Conservation (phyloP, 1,140 invertebrate species). For the Penaeus japonicus region DNA sequence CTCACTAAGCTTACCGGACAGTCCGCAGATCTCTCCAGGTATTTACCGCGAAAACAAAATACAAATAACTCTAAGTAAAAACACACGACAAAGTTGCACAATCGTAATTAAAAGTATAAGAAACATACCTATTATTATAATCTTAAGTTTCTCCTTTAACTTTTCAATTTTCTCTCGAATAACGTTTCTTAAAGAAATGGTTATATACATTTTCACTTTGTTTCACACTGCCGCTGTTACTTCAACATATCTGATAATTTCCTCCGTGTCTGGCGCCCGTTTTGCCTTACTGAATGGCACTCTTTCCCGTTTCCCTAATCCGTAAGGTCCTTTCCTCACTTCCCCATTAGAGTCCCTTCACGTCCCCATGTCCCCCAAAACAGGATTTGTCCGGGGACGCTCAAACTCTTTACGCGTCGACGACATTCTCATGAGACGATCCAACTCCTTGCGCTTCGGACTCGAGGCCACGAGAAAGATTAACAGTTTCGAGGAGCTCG, state of each 20-base stretch:
- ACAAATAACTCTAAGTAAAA: too few relatives aligned
- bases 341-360: constrained; percentile 49
- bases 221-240: too few relatives aligned
- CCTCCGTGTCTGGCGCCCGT: background rate
- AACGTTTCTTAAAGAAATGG: too few relatives aligned
- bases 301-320: constrained; percentile 30
- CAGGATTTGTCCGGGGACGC: constrained; percentile 70
- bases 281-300: background rate
- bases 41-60: background rate
- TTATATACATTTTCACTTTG: too few relatives aligned
- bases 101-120: background rate
- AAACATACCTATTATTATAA: background rate
- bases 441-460: constrained; percentile 76
- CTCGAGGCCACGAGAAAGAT: constrained; percentile 71
- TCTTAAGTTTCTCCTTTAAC: too few relatives aligned
- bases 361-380: constrained; percentile 48
- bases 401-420: constrained; percentile 87
- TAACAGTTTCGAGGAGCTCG: constrained; percentile 85
- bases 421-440: constrained; percentile 82
- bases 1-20: constrained; percentile 85
- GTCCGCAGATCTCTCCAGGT: constrained; percentile 67
- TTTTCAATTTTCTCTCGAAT: too few relatives aligned
- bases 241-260: background rate
- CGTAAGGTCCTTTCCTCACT: constrained; percentile 36
- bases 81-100: background rate